Conservation (phyloP, 2,888 invertebrate species). For the Epirrhoe tristata region DNA sequence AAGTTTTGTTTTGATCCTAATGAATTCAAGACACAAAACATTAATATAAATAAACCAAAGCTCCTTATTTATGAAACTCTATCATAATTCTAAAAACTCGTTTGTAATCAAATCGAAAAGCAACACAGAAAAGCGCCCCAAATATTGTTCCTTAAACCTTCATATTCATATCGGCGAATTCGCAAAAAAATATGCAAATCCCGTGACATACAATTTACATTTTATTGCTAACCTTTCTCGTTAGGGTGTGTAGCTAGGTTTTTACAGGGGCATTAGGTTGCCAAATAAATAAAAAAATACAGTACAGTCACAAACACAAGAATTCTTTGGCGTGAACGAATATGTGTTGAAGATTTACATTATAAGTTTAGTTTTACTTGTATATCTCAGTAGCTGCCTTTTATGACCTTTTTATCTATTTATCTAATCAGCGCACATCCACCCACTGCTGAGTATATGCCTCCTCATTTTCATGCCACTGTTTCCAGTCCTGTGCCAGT, state of each 20-base stretch:
- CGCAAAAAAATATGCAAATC: conserved; percentile 35
- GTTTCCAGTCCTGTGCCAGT: no score
- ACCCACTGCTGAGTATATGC: no score
- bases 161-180: conserved; percentile 30
- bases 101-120: conserved; percentile 12
- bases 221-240: conserved; percentile 36
- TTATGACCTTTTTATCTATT: no score
- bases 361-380: neutral
- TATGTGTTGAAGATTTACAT: neutral
- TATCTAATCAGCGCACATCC: no score
- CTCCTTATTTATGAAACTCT: neutral
- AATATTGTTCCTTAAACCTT: conserved; percentile 24
- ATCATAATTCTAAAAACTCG: neutral
- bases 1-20: no score
- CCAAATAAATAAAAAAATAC: no score
- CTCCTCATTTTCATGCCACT: no score
- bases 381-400: no score
- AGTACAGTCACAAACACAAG: no score
- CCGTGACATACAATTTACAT: conserved; percentile 36
- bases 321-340: no score
- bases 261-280: neutral
- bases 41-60: no score
- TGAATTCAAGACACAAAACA: no score
- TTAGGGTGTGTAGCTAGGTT: conserved; percentile 16
- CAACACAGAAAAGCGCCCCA: conserved; percentile 10